Conservation (phyloP, 2,888 invertebrate species). For the Mimachlamys varia region DNA sequence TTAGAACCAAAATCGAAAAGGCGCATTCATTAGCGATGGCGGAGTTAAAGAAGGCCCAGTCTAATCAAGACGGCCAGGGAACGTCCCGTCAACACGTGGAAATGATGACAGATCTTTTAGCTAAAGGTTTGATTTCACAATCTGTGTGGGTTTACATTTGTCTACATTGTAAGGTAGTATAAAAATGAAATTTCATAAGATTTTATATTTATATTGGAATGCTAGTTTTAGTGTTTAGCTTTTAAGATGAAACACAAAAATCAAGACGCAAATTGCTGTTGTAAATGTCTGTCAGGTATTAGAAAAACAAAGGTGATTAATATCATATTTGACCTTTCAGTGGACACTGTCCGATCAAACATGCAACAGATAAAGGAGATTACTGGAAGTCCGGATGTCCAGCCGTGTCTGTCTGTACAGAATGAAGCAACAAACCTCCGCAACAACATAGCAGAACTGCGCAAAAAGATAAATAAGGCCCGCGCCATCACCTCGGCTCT, state of each 20-base stretch:
- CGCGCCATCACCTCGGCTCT: slow-evolving; percentile 56
- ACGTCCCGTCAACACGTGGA: neutral
- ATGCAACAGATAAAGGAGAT: slow-evolving; percentile 38
- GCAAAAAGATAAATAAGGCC: slow-evolving; percentile 58
- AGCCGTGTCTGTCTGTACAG: slow-evolving; percentile 56
- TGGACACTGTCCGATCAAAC: slow-evolving; percentile 37
- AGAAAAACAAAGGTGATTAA: no score
- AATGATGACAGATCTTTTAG: neutral
- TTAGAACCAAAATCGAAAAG: neutral
- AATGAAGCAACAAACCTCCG: slow-evolving; percentile 50
- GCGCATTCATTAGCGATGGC: neutral
- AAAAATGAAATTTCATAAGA: no score
- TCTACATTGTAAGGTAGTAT: neutral
- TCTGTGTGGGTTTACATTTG: neutral
- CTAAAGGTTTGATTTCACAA: neutral
- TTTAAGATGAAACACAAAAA: no score
- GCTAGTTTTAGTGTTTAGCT: no score
- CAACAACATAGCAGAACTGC: slow-evolving; percentile 58
- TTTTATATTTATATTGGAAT: no score
- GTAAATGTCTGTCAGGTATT: no score
- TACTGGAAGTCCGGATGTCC: slow-evolving; percentile 4
- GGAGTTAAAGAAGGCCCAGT: neutral
- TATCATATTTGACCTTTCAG: neutral
- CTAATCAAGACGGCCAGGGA: neutral
- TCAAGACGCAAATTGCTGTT: no score